Evolutionary conservation across 2,888 invertebrate species (phyloP), one percentile per base, ranked within the genome.

Genomic region (Punctoribates punctum): DNA sequence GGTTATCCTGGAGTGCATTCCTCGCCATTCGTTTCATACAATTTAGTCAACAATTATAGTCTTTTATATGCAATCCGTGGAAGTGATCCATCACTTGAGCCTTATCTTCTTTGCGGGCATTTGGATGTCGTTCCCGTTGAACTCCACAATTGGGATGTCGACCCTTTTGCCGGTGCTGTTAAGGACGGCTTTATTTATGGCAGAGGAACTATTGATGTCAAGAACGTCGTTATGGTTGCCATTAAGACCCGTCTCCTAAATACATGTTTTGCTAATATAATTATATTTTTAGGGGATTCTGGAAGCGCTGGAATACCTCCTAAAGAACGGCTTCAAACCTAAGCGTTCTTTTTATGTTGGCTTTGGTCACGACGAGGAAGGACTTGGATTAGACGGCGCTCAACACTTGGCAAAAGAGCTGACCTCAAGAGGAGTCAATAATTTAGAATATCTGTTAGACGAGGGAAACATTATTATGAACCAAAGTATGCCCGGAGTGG

Each of bases 331-430:
- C 9, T 82, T 83, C 76, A 81, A 82, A 77, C 86, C 86, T 4
- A 80, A 81, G 70, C 81, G 86, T 78, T 82, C 84, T 29, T 85
- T 87, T 80, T 86, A 84, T 80, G 79, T 87, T 20, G 86, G 84
- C 11, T 86, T 86, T 82, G 86, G 86, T 2, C 86, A 87, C 82
- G 86, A 87, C 82, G 86, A 87, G 81, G 87, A 87, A 82, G 86
- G 85, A 29, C 38, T 46, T 38, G 85, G 85, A 20, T 25, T 77
- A 3, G 82, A 84, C 79, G 86, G 85, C 3, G 85, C 86, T 6
- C 77, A 78, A 57, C 79, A 80, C 51, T 82, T 86, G n/a, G 83
- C 83, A 46, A 79, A 82, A 62, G 54, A 81, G 11, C 80, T 86
- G 73, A 72, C 80, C 75, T 77, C 79, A 0, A 79, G 83, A 77